Evolutionary conservation across 2,888 invertebrate genomes (phyloP).

Genomic region (Dioctria rufipes): DNA sequence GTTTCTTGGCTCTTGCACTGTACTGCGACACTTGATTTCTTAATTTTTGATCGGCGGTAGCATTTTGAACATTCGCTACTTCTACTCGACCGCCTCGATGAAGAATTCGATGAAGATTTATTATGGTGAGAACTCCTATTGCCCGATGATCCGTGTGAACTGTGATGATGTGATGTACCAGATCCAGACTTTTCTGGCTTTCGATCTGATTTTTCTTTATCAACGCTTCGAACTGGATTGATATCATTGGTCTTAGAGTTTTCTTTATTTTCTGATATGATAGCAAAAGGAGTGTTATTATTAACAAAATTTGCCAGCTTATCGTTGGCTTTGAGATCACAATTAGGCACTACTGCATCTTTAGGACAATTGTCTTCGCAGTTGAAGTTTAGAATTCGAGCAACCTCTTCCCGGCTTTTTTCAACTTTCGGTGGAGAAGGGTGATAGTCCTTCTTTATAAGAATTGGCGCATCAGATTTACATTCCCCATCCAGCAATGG

Average conservation of each 20-base stretch:
- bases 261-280: conserved; percentile 58
- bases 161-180: conserved; percentile 50
- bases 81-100: conserved; percentile 63
- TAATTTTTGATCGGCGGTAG: conserved; percentile 79
- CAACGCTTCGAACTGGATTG: not conserved
- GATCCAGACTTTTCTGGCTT: conserved; percentile 3
- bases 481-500: not conserved
- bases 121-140: conserved; percentile 60
- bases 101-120: conserved; percentile 61
- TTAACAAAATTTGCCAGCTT: conserved; percentile 37
- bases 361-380: conserved; percentile 53
- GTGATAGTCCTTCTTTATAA: conserved; percentile 60
- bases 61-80: conserved; percentile 76
- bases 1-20: conserved; percentile 74
- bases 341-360: conserved; percentile 56
- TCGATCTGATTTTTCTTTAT: conserved; percentile 8
- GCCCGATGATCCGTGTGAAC: conserved; percentile 59
- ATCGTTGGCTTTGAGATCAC: conserved; percentile 56
- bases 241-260: conserved; percentile 41
- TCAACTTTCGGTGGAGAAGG: conserved; percentile 59
- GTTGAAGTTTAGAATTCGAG: conserved; percentile 67
- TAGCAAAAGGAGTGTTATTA: conserved; percentile 42
- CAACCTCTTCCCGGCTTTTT: conserved; percentile 68
- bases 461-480: conserved; percentile 56
- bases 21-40: conserved; percentile 80